Conservation (phyloP, 2,113 vertebrate species). For the Chamaea fasciata region DNA sequence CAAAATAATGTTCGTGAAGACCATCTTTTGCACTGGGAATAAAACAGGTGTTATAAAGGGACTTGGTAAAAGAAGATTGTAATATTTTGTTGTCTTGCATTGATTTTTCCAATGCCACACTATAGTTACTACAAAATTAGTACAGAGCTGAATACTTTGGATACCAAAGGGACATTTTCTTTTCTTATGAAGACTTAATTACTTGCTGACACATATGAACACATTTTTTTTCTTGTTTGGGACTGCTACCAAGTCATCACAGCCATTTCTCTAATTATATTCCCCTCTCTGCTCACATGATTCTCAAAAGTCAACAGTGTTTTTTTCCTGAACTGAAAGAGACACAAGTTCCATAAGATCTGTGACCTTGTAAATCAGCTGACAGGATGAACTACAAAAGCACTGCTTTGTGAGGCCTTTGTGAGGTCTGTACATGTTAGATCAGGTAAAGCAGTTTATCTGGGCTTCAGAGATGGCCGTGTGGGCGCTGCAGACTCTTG, state of each 20-base stretch:
- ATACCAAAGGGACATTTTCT: not conserved
- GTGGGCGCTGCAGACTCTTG: not conserved
- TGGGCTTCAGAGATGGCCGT: not conserved
- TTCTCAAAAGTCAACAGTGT: not conserved
- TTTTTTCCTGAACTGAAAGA: not conserved
- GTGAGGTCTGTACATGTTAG: not conserved
- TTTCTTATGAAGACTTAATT: not conserved
- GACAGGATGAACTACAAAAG: not conserved
- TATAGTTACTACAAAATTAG: not conserved
- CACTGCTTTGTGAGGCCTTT: not conserved
- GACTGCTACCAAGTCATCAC: not conserved
- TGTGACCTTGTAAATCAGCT: not conserved
- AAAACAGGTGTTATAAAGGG: not conserved
- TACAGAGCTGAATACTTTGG: not conserved
- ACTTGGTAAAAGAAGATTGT: not conserved
- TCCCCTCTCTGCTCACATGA: not conserved
- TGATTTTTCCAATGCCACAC: not conserved
- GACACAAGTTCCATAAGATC: not conserved
- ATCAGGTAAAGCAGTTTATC: not conserved
- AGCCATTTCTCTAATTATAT: not conserved
- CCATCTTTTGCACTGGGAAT: not conserved
- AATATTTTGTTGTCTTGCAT: not conserved
- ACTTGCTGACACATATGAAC: not conserved
- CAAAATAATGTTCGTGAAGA: not conserved
- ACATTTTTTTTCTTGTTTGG: not conserved